Evolutionary conservation across 2,797 vertebrate species (phyloP).

Genomic region (Channallabes apus): DNA sequence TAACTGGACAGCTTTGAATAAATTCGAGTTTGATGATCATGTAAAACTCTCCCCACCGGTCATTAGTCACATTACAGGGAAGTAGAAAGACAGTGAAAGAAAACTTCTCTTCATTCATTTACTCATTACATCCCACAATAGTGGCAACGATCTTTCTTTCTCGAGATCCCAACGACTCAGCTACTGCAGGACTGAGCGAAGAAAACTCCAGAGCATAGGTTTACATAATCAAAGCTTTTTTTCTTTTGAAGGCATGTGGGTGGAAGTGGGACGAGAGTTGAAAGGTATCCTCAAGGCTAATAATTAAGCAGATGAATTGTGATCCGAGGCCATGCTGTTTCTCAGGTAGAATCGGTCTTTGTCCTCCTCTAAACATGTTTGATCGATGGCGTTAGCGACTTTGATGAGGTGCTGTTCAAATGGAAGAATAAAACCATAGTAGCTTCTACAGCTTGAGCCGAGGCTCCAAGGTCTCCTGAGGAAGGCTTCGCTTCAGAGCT

Average conservation of each 20-base stretch:
- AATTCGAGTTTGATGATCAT: background rate
- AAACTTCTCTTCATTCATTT: background rate
- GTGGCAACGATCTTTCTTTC: background rate
- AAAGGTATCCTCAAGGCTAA: constrained; percentile 68
- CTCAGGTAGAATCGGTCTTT: constrained; percentile 67
- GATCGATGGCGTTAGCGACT: constrained; percentile 67
- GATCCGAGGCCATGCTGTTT: constrained; percentile 69
- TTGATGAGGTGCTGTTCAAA: constrained; percentile 71
- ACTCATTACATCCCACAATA: background rate
- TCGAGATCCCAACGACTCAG: background rate
- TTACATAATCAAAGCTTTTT: constrained; percentile 55
- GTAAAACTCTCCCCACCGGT: background rate
- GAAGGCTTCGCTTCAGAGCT: constrained; percentile 5
- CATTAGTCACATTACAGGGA: background rate
- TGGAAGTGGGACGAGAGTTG: constrained; percentile 53
- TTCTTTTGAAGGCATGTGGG: constrained; percentile 23
- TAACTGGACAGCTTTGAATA: background rate
- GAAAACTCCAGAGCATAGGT: constrained; percentile 62
- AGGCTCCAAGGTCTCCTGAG: constrained; percentile 54
- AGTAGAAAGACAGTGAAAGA: background rate
- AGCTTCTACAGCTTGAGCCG: constrained; percentile 61
- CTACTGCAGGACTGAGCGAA: constrained; percentile 18
- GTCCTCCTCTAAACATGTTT: constrained; percentile 67
- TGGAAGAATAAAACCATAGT: constrained; percentile 41
- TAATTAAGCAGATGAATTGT: constrained; percentile 79